Evolutionary conservation across 1,140 invertebrate species (phyloP).

Genomic region (Samia ricini): DNA sequence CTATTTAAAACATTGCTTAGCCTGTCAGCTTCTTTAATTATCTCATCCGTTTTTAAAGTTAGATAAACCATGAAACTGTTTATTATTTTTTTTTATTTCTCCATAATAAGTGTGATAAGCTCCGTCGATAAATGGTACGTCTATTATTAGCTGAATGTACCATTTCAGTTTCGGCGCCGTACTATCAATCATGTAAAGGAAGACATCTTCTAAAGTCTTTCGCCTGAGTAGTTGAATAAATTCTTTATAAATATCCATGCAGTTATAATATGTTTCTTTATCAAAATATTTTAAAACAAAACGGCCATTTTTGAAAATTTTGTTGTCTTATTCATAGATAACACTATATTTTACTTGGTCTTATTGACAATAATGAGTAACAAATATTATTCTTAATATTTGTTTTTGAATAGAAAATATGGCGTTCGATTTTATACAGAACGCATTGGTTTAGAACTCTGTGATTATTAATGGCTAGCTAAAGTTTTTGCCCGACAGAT

Average conservation of each 20-base stretch:
- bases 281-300: no score
- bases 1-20: slow-evolving; percentile 26
- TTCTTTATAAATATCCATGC: slow-evolving; percentile 45
- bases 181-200: slow-evolving; percentile 22
- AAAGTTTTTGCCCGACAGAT: no score
- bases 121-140: slow-evolving; percentile 36
- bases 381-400: no score
- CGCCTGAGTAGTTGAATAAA: slow-evolving; percentile 34
- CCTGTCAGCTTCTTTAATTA: slow-evolving; percentile 39
- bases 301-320: no score
- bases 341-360: no score
- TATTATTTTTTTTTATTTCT: slow-evolving; percentile 42
- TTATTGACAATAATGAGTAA: no score
- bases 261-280: not conserved
- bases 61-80: slow-evolving; percentile 43
- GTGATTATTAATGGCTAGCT: no score
- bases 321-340: no score
- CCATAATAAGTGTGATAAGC: slow-evolving; percentile 45
- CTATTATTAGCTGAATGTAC: slow-evolving; percentile 32
- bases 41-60: slow-evolving; percentile 35
- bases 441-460: no score
- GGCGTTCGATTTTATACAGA: no score
- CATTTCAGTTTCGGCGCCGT: slow-evolving; percentile 33
- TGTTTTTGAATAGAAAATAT: no score
- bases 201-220: slow-evolving; percentile 2